These are phyloP conservation scores for Cryptoprocta ferox DNA, from an alignment of 2,797 vertebrate species.

Conservation along the genomic window DNA sequence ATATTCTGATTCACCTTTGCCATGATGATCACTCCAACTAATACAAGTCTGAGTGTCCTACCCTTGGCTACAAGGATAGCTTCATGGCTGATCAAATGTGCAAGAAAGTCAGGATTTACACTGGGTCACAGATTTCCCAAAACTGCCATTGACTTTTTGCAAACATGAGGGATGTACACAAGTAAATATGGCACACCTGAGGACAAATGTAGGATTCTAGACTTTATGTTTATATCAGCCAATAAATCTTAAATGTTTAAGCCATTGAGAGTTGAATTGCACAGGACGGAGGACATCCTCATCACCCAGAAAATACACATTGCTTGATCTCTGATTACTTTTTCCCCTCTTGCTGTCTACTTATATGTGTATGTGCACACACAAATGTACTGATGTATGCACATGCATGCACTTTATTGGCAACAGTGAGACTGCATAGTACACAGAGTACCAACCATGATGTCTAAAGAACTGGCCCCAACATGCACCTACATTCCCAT, in stretches of 20 bases:
- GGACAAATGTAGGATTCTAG: not conserved
- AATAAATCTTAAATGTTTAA: not conserved
- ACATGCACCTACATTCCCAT: not conserved
- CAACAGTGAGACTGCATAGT: accelerated
- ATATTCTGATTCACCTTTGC: not conserved
- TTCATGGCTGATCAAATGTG: not conserved
- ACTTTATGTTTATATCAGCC: not conserved
- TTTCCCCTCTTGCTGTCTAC: not conserved
- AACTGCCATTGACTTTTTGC: not conserved
- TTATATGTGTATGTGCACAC: accelerated
- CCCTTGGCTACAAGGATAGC: not conserved
- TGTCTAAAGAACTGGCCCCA: accelerated
- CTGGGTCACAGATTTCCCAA: not conserved
- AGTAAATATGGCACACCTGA: not conserved
- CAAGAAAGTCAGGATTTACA: not conserved
- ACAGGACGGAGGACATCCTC: not conserved
- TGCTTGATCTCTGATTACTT: not conserved
- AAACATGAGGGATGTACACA: not conserved
- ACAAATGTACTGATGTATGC: not conserved
- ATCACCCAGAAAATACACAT: not conserved
- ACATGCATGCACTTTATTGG: not conserved
- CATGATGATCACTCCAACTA: not conserved
- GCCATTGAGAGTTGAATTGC: not conserved
- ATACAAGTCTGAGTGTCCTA: not conserved
- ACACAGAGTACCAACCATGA: not conserved